Conservation (phyloP, 2,797 vertebrate genomes). For the Rhyacichthys aspro region DNA sequence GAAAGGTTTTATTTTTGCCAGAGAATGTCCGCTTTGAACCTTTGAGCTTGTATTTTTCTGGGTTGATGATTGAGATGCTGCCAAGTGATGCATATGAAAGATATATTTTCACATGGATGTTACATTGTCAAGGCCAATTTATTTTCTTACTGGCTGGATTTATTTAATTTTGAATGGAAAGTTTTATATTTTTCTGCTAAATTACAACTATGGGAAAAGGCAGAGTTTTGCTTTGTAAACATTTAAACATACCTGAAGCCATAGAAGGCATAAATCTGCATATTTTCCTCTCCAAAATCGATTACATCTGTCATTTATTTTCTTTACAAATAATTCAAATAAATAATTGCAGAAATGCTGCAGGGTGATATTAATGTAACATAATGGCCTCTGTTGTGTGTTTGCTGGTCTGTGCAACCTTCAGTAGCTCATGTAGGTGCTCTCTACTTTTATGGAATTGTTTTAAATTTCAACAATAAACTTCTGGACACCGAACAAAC, state of each 20-base stretch:
- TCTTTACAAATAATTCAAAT: constrained; percentile 32
- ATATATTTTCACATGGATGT: constrained; percentile 51
- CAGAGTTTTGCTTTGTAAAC: constrained; percentile 29
- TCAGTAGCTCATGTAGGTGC: constrained; percentile 51
- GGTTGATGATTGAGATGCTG: constrained; percentile 48
- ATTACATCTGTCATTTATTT: constrained; percentile 62
- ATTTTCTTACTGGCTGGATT: constrained; percentile 12
- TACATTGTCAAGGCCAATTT: constrained; percentile 14
- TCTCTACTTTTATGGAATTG: constrained; percentile 69
- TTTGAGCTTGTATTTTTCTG: constrained; percentile 57
- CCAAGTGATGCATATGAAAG: constrained; percentile 31
- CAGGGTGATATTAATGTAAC: constrained; percentile 29
- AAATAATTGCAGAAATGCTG: constrained; percentile 14
- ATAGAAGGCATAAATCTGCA: constrained; percentile 52
- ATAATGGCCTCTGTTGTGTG: constrained; percentile 39
- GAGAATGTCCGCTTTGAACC: constrained; percentile 36
- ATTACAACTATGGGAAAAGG: constrained; percentile 24
- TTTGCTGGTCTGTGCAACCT: constrained; percentile 30
- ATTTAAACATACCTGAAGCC: constrained; percentile 49
- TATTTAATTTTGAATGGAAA: constrained; percentile 24
- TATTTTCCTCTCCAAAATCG: constrained; percentile 37
- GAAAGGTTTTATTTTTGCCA: constrained; percentile 59
- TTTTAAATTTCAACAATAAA: constrained; percentile 76
- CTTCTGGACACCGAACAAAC: constrained; percentile 44
- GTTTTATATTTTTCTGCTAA: constrained; percentile 23